Percentiles rank a stretch among this genome's conserved stretches.
These are phyloP conservation scores for Bathybates hornii DNA, from an alignment of 2,113 vertebrate species.

Conservation along the genomic window DNA sequence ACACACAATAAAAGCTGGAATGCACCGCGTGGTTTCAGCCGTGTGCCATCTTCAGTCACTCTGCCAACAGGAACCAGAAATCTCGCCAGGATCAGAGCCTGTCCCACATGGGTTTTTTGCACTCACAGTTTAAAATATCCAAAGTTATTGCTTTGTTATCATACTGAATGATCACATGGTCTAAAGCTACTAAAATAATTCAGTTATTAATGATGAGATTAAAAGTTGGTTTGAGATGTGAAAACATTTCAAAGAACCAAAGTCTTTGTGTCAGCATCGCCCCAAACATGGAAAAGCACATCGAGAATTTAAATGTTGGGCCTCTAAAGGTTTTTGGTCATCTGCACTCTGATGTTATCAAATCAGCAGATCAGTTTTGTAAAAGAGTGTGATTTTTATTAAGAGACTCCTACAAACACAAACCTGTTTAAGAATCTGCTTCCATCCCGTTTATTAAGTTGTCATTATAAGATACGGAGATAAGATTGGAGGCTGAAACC, in stretches of 20 bases:
- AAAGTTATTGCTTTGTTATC: background rate
- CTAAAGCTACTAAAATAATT: background rate
- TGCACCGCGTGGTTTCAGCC: background rate
- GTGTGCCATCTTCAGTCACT: background rate
- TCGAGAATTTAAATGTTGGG: background rate
- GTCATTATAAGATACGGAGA: background rate
- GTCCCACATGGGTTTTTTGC: background rate
- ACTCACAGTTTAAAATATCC: background rate
- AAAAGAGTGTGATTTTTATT: background rate
- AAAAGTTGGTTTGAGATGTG: fast-evolving
- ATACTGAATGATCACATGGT: background rate
- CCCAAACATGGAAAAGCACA: background rate
- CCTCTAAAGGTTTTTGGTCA: background rate
- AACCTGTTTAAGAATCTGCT: background rate
- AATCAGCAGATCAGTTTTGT: background rate
- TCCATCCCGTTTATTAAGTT: background rate
- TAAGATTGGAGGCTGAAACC: background rate
- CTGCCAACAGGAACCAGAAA: background rate
- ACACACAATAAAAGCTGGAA: background rate
- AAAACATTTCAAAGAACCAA: background rate
- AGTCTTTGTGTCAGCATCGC: background rate
- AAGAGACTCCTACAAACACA: background rate
- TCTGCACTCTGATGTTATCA: background rate
- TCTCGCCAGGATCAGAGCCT: background rate
- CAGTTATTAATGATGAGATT: background rate